phyloP scores from a whole-genome alignment of 1,140 invertebrate species.

The Tigriopus japonicus region DNA sequence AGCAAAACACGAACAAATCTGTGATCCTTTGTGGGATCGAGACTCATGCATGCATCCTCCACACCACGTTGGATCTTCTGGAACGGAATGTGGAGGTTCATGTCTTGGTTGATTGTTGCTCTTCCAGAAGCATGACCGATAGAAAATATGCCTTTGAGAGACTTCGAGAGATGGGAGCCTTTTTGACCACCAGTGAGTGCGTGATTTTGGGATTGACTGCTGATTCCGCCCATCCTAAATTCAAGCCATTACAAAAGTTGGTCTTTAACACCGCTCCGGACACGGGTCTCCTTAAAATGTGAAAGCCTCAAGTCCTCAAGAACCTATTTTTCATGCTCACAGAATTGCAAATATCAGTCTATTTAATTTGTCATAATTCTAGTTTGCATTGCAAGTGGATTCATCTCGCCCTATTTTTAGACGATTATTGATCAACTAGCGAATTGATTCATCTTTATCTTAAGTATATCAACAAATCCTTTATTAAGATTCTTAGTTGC shows the following conservation, averaged over 20 bases:
- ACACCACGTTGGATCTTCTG: slow-evolving; percentile 36
- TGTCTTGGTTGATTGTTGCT: slow-evolving; percentile 5
- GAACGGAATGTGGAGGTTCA: slow-evolving; percentile 27
- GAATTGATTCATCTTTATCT: too few species aligned
- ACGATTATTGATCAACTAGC: too few species aligned
- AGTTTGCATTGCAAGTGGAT: too few species aligned
- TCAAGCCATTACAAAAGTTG: slow-evolving; percentile 37
- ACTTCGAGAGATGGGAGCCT: slow-evolving; percentile 37
- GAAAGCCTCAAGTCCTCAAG: slow-evolving; percentile 15
- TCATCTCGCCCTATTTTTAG: too few species aligned
- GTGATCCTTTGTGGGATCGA: slow-evolving; percentile 45
- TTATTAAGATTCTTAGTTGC: too few species aligned
- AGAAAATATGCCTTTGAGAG: slow-evolving; percentile 30
- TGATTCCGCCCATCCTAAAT: slow-evolving; percentile 39
- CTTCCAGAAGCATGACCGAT: neutral
- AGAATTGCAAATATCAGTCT: too few species aligned
- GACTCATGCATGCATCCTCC: slow-evolving; percentile 42
- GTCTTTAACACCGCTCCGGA: slow-evolving; percentile 36
- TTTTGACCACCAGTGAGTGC: slow-evolving; percentile 41
- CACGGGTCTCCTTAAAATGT: neutral
- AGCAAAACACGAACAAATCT: slow-evolving; percentile 23
- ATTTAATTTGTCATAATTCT: too few species aligned
- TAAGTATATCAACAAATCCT: too few species aligned
- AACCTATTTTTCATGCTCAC: too few species aligned
- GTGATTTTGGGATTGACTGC: slow-evolving; percentile 35